These are phyloP conservation scores for Drosophila yakuba DNA, from an alignment of 1,140 invertebrate species.

Conservation along the genomic window DNA sequence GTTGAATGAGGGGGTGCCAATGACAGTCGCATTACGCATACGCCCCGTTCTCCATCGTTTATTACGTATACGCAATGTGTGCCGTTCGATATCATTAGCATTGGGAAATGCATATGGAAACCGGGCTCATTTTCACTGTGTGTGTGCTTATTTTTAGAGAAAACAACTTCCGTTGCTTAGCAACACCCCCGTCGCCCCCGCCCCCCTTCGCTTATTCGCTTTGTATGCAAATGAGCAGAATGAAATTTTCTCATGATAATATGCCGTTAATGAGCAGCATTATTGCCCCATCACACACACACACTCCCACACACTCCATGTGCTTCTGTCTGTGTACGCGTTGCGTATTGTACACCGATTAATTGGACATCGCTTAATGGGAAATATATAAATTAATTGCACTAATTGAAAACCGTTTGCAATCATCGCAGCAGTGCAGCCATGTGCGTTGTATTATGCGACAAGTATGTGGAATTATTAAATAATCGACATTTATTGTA, in stretches of 20 bases:
- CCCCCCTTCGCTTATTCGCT: neutral
- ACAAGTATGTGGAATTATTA: neutral
- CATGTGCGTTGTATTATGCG: constrained; percentile 1
- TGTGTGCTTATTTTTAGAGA: constrained; percentile 35
- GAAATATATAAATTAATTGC: constrained; percentile 49
- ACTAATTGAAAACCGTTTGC: constrained; percentile 50
- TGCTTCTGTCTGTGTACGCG: neutral
- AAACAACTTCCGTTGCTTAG: constrained; percentile 50
- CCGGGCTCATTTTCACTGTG: neutral
- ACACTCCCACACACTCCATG: neutral
- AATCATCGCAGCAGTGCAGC: constrained; percentile 10
- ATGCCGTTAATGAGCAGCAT: constrained; percentile 48
- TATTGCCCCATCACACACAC: constrained; percentile 9
- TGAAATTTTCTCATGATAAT: constrained; percentile 47
- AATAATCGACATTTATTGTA: constrained; percentile 13
- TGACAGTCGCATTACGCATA: constrained; percentile 33
- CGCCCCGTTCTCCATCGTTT: constrained; percentile 2
- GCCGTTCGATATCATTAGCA: constrained; percentile 35
- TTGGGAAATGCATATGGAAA: constrained; percentile 32
- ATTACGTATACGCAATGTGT: constrained; percentile 40
- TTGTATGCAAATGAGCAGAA: constrained; percentile 52
- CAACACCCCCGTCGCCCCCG: constrained; percentile 14
- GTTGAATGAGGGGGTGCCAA: constrained; percentile 1
- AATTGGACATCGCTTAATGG: constrained; percentile 43
- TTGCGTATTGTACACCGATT: constrained; percentile 42